Percentiles rank a stretch among this genome's conserved stretches.
Evolutionary conservation across 2,113 vertebrate species (phyloP).

Genomic region (rat (Rattus norvegicus)): GRCr8 NC_086030.1:27144501-27145000

Average conservation of each 20-base stretch:
- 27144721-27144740: not conserved
- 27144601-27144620: no score
- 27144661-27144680: not conserved
- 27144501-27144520: not conserved
- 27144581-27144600: not conserved
- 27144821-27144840: not conserved
- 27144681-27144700: not conserved
- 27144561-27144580: not conserved
- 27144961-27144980: no score
- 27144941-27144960: not conserved
- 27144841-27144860: not conserved
- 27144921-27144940: not conserved
- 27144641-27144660: not conserved
- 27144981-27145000: not conserved
- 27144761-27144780: not conserved
- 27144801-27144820: not conserved
- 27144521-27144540: not conserved
- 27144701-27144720: not conserved
- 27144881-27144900: not conserved
- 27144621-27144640: not conserved
- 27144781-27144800: not conserved
- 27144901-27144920: not conserved
- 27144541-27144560: not conserved
- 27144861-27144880: not conserved
- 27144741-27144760: not conserved